Base-by-base conservation (phyloP, 2,113 vertebrate species). In the Lethenteron reissneri region DNA sequence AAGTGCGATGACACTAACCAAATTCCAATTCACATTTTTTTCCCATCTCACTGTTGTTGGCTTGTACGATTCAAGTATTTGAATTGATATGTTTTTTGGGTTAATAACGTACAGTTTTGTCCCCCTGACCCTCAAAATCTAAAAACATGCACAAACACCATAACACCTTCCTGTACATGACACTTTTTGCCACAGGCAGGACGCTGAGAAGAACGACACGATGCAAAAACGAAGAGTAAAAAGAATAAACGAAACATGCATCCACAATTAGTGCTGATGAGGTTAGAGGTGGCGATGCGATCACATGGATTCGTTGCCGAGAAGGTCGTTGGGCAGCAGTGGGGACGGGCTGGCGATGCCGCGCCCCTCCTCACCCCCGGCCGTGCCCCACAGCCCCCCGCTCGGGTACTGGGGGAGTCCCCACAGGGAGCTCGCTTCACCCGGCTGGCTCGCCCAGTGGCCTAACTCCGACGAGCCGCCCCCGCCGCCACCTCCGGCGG, bases 21-120 rank as follows among this genome's bases (percentile, higher is more conserved):
- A 91, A 90, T 92, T 87, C 89, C 88, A 86, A 90, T 87, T 86
- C 88, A 90, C 89, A 86, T 83, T 83, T 81, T 81, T 74, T 97
- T 99, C 92, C 96, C 92, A 96, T 96, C 59, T 71, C 58, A 58
- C 56, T 11, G 88, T 83, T 87, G 89, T 95, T 95, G 90, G 91
- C 94, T 89, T 95, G 91, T 88, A 90, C 90, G 89, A 99, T 97
- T 99, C 94, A 99, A 99, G 94, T 99, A 97, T 97, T 95, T 84
- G 84, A 88, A 95, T 90, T 96, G 94, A 97, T 92, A 99, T 95
- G 92, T 99, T 91, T 89, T 88, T 68, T 68, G 64, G 64, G 64
- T 8, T n/a, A 41, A 41, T 41, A 41, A 41, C 41, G 41, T 41
- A 41, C 41, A 41, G 41, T 41, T 41, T 41, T 41, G 41, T 41